Conservation (phyloP, 2,113 vertebrate genomes). For the Dipodomys merriami region DNA sequence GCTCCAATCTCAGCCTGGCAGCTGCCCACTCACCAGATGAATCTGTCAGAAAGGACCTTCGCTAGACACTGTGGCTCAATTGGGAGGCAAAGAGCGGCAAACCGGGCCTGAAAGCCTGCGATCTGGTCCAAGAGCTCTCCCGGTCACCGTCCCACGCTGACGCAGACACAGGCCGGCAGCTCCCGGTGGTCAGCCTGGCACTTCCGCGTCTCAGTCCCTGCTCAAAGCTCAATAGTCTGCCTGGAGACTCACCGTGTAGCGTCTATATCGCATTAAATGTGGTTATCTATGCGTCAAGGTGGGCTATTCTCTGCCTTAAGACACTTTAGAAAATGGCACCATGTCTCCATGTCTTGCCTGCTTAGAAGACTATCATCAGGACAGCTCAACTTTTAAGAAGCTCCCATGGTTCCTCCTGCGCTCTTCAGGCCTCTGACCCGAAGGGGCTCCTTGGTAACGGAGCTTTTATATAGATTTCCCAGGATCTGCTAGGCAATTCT, state of each 20-base stretch:
- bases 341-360: constrained; percentile 52
- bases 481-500: constrained; percentile 40
- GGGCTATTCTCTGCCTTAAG: constrained; percentile 33
- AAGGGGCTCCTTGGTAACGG: constrained; percentile 54
- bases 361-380: constrained; percentile 41
- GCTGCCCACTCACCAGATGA: too few species aligned
- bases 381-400: constrained; percentile 44
- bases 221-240: constrained; percentile 42
- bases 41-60: too few species aligned
- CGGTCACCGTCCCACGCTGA: too few species aligned
- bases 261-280: constrained; percentile 48
- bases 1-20: too few species aligned
- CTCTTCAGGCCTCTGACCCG: constrained; percentile 21
- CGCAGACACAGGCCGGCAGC: too few species aligned
- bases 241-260: constrained; percentile 49
- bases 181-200: neutral
- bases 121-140: too few species aligned
- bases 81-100: too few species aligned
- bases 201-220: constrained; percentile 3
- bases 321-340: neutral
- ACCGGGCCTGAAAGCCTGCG: too few species aligned
- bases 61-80: too few species aligned
- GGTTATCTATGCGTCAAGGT: constrained; percentile 45
- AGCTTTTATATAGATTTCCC: constrained; percentile 41
- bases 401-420: neutral